Base-by-base conservation (phyloP, 2,113 vertebrate genomes). In the Enhydra lutris region DNA sequence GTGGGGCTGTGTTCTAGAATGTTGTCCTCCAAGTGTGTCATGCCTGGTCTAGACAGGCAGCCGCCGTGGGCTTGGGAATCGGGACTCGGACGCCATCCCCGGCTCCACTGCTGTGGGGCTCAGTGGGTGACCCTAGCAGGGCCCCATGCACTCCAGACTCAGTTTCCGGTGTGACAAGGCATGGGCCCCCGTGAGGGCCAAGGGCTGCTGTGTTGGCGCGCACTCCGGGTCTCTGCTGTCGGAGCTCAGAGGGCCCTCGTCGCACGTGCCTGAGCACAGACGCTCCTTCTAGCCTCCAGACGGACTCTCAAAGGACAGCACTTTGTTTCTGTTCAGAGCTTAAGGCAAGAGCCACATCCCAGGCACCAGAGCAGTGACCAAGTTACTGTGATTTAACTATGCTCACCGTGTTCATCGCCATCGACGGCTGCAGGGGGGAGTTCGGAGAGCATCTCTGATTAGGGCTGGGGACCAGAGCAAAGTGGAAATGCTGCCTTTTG, bases 181-280 rank as follows among this genome's bases (percentile, higher is more conserved):
- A 13, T 11, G 45, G 45, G 36, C n/a, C 47, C 45, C 34, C 1
- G 55, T 0, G 80, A 73, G 6, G 36, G 23, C 18, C 2, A 5
- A 7, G 15, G 15, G 15, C 52, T 2, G 26, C 50, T 63, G 14
- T 0, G 1, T 9, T 8, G 29, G 31, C 2, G 6, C 1, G 2
- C 0, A 9, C 42, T 6, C 31, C 4, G 17, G 52, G 26, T 26
- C 14, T 76, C 21, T 34, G 47, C 7, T 42, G 0, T 36, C 7
- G 17, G 52, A 15, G 34, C 31, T 42, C 34, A 42, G 34, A 42
- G 57, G 23, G 1, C 26, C 34, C 20, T n/a, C 0, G 3, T 13
- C 4, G 0, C 3, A 21, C 11, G 2, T 0, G 31, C n/a, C 23
- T 24, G 73, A 29, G 34, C 59, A n/a, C 6, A 47, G 74, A 34